Conservation (phyloP, 2,888 invertebrate species). For the Adelphocoris suturalis region DNA sequence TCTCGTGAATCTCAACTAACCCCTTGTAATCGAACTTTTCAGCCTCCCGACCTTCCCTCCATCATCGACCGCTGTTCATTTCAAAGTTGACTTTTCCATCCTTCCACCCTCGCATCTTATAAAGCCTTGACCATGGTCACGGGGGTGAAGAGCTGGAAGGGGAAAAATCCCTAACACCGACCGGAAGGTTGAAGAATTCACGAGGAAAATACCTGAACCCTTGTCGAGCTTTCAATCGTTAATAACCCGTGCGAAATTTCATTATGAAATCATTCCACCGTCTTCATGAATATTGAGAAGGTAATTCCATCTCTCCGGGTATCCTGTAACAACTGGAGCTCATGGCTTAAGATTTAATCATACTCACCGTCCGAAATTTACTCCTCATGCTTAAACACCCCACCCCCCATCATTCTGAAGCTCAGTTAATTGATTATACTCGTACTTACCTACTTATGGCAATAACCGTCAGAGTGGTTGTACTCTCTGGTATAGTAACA, state of each 20-base stretch:
- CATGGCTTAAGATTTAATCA: background rate
- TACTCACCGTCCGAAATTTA: background rate
- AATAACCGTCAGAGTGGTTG: too few relatives aligned
- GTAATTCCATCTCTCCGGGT: background rate
- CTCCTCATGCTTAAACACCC: background rate
- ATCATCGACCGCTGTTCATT: background rate
- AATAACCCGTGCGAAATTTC: slow-evolving; percentile 21
- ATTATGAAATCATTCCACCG: slow-evolving; percentile 24
- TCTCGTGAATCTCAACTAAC: background rate
- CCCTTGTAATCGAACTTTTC: background rate
- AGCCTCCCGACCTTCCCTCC: background rate
- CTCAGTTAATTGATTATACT: too few relatives aligned
- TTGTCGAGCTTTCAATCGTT: slow-evolving; percentile 24
- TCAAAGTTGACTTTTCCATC: background rate
- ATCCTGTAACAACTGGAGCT: background rate
- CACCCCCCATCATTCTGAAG: too few relatives aligned
- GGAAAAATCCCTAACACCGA: background rate
- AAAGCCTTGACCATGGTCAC: background rate
- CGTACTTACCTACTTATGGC: too few relatives aligned
- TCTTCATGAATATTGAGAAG: slow-evolving; percentile 25
- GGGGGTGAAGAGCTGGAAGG: background rate
- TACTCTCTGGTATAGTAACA: too few relatives aligned
- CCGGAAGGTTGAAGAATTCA: slow-evolving; percentile 17
- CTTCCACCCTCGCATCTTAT: background rate
- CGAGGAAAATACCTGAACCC: slow-evolving; percentile 22